These are phyloP conservation scores for Eulemur rufifrons DNA, from an alignment of 2,113 vertebrate species.

Conservation along the genomic window DNA sequence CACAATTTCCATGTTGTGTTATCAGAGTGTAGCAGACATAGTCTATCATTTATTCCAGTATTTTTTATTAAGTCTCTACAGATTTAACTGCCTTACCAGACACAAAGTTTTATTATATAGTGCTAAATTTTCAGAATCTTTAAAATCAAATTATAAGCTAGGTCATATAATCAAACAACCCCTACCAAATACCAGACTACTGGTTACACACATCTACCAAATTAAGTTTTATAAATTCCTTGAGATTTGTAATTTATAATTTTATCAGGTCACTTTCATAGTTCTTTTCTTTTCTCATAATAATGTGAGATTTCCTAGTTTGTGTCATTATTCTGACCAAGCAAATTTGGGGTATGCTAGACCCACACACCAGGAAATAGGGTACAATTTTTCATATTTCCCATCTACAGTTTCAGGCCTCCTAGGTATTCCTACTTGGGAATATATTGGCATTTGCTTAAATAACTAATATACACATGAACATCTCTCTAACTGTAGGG, in stretches of 20 bases:
- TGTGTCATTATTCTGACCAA: conserved; percentile 23
- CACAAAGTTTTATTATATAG: background rate
- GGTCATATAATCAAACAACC: background rate
- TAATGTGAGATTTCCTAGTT: background rate
- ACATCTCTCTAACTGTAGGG: background rate
- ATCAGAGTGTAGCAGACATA: background rate
- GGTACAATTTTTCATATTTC: background rate
- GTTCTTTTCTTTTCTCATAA: background rate
- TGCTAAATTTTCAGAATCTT: background rate
- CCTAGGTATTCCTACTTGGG: background rate
- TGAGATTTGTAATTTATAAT: background rate
- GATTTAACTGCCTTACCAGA: background rate
- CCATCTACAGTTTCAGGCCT: background rate
- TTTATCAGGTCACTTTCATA: background rate
- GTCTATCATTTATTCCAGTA: background rate
- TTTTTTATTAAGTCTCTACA: background rate
- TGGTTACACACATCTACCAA: background rate
- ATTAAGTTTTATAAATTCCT: conserved; percentile 1
- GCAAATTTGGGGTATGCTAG: background rate
- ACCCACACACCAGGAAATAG: background rate
- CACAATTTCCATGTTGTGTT: background rate
- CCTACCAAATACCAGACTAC: background rate
- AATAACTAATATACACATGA: background rate
- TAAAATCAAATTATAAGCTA: background rate
- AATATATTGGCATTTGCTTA: background rate